A percentile compares a stretch with the other conserved stretches of the same genome.
Evolutionary conservation across 1,140 invertebrate genomes (phyloP).

Genomic region (Formica exsecta): DNA sequence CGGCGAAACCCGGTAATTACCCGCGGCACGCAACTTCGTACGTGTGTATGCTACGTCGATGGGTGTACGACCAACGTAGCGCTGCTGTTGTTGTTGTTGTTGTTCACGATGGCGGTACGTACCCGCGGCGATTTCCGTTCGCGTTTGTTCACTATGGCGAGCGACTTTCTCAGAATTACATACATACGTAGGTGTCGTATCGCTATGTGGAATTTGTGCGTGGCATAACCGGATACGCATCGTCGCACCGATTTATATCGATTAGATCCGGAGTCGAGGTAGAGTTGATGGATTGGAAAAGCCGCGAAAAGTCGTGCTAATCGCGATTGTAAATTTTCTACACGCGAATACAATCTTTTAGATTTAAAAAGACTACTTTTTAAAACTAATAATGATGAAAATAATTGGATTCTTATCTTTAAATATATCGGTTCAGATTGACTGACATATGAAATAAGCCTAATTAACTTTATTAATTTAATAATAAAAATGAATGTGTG

Average conservation of each 20-base stretch:
- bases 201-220: background rate
- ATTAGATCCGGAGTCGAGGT: constrained; percentile 4
- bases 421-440: background rate
- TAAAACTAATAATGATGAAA: background rate
- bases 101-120: constrained; percentile 38
- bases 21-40: constrained; percentile 82
- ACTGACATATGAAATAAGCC: background rate
- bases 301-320: background rate
- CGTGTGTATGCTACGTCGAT: constrained; percentile 45
- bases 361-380: background rate
- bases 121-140: constrained; percentile 50
- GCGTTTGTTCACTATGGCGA: constrained; percentile 17
- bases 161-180: constrained; percentile 47
- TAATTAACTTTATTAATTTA: constrained; percentile 3
- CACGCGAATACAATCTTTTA: background rate
- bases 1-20: constrained; percentile 85
- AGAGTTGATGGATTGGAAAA: too few relatives aligned
- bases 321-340: background rate
- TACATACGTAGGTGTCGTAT: constrained; percentile 5
- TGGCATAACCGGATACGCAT: constrained; percentile 10
- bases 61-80: constrained; percentile 21
- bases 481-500: background rate
- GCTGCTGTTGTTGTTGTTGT: constrained; percentile 30
- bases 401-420: background rate
- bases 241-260: constrained; percentile 22